phyloP scores from a whole-genome alignment of 1,140 invertebrate species.

The Drosophila kepulauana region DNA sequence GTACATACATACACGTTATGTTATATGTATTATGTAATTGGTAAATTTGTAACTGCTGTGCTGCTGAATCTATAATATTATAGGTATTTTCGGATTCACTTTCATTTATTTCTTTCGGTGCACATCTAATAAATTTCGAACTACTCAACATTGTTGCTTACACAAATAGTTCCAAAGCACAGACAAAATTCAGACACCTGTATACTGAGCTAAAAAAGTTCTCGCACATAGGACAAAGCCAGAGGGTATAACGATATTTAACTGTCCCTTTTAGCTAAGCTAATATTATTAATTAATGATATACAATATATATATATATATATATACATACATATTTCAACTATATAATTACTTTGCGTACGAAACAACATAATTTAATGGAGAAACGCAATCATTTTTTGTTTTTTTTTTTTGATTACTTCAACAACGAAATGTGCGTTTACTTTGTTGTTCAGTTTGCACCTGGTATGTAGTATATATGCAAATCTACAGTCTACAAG shows the following conservation, averaged over 20 bases:
- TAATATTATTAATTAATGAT: slow-evolving; percentile 29
- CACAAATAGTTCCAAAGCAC: slow-evolving; percentile 55
- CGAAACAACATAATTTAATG: slow-evolving; percentile 23
- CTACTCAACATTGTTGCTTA: slow-evolving; percentile 56
- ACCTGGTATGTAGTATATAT: slow-evolving; percentile 59
- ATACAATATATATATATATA: slow-evolving; percentile 21
- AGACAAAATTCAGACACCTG: slow-evolving; percentile 46
- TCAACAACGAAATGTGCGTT: slow-evolving; percentile 54
- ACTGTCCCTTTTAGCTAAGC: slow-evolving; percentile 36
- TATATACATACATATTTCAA: slow-evolving; percentile 45
- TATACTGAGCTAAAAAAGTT: slow-evolving; percentile 55
- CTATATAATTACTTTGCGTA: slow-evolving; percentile 36
- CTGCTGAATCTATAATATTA: slow-evolving; percentile 21
- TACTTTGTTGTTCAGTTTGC: slow-evolving; percentile 51
- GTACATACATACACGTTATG: slow-evolving; percentile 16
- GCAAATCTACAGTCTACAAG: slow-evolving; percentile 81
- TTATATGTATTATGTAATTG: slow-evolving; percentile 11
- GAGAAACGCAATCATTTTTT: background rate
- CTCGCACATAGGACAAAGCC: slow-evolving; percentile 36
- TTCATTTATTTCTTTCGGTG: slow-evolving; percentile 44
- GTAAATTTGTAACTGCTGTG: slow-evolving; percentile 39
- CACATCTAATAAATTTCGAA: slow-evolving; percentile 67
- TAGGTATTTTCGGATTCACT: slow-evolving; percentile 13
- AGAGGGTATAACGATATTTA: slow-evolving; percentile 33
- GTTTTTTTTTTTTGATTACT: slow-evolving; percentile 21